Conservation (phyloP, 2,888 invertebrate species). For the Ditula angustiorana region DNA sequence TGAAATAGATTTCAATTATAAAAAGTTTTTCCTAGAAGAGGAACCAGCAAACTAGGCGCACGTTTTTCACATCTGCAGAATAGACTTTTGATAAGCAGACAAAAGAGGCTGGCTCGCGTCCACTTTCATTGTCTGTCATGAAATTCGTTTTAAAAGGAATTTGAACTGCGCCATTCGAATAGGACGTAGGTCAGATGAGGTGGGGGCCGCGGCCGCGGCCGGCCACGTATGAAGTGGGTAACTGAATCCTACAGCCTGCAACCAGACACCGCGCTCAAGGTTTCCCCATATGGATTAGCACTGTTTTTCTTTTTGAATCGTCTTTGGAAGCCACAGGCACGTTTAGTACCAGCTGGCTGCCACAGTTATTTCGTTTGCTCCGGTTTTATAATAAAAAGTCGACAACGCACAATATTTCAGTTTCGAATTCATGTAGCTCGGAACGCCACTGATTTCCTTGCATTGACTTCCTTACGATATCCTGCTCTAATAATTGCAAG, state of each 20-base stretch:
- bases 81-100: slow-evolving; percentile 35
- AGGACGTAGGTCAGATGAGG: slow-evolving; percentile 59
- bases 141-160: slow-evolving; percentile 44
- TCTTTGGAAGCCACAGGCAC: slow-evolving; percentile 50
- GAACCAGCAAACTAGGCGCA: not conserved
- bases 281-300: slow-evolving; percentile 76
- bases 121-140: slow-evolving; percentile 31
- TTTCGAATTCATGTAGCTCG: not conserved
- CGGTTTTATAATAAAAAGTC: not conserved
- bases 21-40: not conserved
- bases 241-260: slow-evolving; percentile 62
- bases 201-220: slow-evolving; percentile 66
- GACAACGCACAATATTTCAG: not conserved
- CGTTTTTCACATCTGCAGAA: slow-evolving; percentile 26
- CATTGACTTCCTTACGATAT: too few species aligned
- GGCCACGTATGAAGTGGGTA: slow-evolving; percentile 59
- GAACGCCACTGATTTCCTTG: too few species aligned
- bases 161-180: slow-evolving; percentile 49
- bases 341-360: slow-evolving; percentile 46
- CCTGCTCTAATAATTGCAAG: too few species aligned
- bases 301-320: slow-evolving; percentile 66
- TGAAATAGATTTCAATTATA: not conserved
- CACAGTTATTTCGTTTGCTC: not conserved
- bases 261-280: slow-evolving; percentile 76
- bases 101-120: slow-evolving; percentile 22